A percentile compares a stretch with the other conserved stretches of the same genome.
Conservation (phyloP, 2,113 vertebrate genomes). For the Oreotragus oreotragus region DNA sequence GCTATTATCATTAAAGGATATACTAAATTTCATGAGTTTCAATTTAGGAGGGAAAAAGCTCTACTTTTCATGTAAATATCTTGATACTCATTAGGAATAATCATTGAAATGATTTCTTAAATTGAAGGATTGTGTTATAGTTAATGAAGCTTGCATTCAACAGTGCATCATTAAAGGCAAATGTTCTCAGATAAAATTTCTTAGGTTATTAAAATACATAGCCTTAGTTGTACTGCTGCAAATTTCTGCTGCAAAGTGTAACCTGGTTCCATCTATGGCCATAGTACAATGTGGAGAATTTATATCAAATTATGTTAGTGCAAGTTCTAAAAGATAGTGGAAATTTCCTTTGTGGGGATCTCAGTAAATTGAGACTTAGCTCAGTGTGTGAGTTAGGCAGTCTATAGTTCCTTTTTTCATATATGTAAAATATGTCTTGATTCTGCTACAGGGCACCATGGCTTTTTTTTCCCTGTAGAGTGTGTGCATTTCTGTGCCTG, state of each 20-base stretch:
- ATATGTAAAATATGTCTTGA: neutral
- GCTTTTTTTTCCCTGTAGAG: neutral
- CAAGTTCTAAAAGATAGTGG: neutral
- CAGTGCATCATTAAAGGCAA: conserved; percentile 27
- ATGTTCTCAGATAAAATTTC: neutral
- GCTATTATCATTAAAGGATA: conserved; percentile 66
- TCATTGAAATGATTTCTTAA: conserved; percentile 71
- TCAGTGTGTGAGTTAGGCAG: neutral
- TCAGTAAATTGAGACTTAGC: neutral
- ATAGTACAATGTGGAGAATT: neutral
- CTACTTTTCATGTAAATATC: conserved; percentile 71
- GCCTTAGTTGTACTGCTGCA: neutral
- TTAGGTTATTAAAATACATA: neutral
- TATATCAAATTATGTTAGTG: neutral
- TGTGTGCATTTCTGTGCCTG: neutral
- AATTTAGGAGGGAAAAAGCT: conserved; percentile 38
- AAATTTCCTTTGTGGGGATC: neutral
- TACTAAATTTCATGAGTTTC: conserved; percentile 43
- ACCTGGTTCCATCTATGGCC: neutral
- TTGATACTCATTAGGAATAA: conserved; percentile 69
- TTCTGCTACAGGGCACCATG: neutral
- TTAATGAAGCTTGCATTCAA: conserved; percentile 58
- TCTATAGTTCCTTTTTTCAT: neutral
- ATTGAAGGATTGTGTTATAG: conserved; percentile 55
- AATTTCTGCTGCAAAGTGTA: neutral